Conservation (phyloP, 1,140 invertebrate genomes). For the Drosophila mauritiana region DNA sequence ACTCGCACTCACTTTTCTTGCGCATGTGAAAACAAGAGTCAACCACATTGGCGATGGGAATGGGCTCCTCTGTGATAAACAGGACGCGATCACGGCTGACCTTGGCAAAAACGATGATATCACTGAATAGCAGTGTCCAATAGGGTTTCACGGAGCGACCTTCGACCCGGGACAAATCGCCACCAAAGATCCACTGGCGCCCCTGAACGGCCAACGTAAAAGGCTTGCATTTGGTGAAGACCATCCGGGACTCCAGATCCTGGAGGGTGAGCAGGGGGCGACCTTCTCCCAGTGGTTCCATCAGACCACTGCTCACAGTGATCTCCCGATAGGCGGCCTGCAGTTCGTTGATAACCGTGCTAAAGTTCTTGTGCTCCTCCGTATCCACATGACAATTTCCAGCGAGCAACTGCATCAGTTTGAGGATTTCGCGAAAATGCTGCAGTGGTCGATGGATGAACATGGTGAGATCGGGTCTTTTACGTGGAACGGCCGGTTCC, state of each 20-base stretch:
- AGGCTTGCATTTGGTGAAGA: constrained; percentile 94
- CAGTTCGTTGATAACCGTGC: constrained; percentile 77
- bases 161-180: constrained; percentile 92
- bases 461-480: constrained; percentile 92
- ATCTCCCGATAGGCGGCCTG: constrained; percentile 91
- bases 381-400: constrained; percentile 83
- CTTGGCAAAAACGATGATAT: constrained; percentile 93
- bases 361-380: constrained; percentile 84
- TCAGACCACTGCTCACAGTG: constrained; percentile 91
- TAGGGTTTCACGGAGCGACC: constrained; percentile 91
- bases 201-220: constrained; percentile 92
- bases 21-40: constrained; percentile 93
- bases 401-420: constrained; percentile 85
- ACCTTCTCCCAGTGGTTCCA: constrained; percentile 93
- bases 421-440: constrained; percentile 88
- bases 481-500: constrained; percentile 90
- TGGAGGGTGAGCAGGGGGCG: constrained; percentile 91
- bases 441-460: constrained; percentile 92
- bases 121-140: constrained; percentile 93
- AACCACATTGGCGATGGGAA: constrained; percentile 90
- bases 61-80: constrained; percentile 94
- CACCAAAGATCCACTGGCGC: constrained; percentile 94
- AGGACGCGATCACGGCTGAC: constrained; percentile 93
- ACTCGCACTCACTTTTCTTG: constrained; percentile 88
- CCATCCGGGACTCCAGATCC: constrained; percentile 92